phyloP scores from a whole-genome alignment of 2,113 vertebrate genomes.

The Colossoma macropomum region DNA sequence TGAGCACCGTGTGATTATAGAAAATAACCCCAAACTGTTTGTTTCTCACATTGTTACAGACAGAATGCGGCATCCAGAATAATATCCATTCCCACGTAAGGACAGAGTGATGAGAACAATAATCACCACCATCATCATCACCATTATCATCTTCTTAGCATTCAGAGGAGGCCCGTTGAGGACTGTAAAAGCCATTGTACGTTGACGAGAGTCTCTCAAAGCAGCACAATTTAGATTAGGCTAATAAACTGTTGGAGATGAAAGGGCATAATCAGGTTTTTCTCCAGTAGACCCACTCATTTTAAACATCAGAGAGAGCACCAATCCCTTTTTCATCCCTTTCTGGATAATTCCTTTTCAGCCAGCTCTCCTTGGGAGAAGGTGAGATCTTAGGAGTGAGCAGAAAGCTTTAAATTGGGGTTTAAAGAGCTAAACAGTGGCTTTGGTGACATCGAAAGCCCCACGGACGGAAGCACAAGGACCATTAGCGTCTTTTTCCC shows the following conservation, averaged over 20 bases:
- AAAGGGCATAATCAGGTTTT: constrained; percentile 27
- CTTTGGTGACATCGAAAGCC: constrained; percentile 21
- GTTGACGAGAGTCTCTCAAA: constrained; percentile 38
- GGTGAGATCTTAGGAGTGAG: constrained; percentile 19
- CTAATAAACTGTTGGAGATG: constrained; percentile 36
- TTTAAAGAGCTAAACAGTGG: constrained; percentile 45
- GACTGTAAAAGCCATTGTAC: constrained; percentile 28
- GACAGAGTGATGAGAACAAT: constrained; percentile 8
- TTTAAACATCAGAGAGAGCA: constrained; percentile 29
- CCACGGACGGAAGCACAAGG: neutral
- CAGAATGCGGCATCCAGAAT: neutral
- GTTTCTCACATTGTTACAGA: neutral
- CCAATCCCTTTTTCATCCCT: constrained; percentile 15
- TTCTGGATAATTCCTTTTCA: constrained; percentile 36
- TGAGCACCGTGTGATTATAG: neutral
- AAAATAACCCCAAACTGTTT: constrained; percentile 15
- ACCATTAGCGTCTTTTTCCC: constrained; percentile 24
- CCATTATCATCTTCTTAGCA: constrained; percentile 16
- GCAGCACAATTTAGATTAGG: constrained; percentile 38
- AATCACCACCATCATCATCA: constrained; percentile 31
- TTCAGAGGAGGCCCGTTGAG: constrained; percentile 15
- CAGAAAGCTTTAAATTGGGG: constrained; percentile 37
- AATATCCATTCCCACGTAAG: constrained; percentile 7
- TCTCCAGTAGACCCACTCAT: constrained; percentile 24
- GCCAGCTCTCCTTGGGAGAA: constrained; percentile 14